Base-by-base conservation (phyloP, 1,140 invertebrate genomes). In the Orchesella cincta region DNA sequence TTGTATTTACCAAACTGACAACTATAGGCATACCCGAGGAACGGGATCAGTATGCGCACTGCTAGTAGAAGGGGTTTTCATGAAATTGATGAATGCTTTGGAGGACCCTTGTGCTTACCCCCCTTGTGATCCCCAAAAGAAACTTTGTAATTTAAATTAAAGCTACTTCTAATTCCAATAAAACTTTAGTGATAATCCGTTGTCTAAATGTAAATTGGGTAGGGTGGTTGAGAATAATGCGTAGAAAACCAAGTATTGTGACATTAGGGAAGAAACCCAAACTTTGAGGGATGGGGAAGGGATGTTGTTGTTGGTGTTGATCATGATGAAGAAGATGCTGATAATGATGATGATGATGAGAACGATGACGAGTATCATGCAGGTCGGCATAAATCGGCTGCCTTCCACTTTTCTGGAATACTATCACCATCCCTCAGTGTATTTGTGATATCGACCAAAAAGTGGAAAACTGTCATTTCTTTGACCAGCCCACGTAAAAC, bases 271-370 rank as follows among this genome's bases (percentile, higher is more conserved):
- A 46, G 18, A 46, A 46, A 46, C 39, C 39, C 39, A 46, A 46
- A 46, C 39, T 46, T 46, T 46, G 39, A 46, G 39, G 39, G 18
- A 46, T 46, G 39, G 39, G 39, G 5, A 46, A 46, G 39, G 39
- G 39, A 57, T 14, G 52, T 12, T 57, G 52, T 3, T 57, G 23
- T 57, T 57, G 52, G 52, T 57, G 52, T 57, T n/a, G 52, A 8
- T 46, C 39, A 46, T 46, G 39, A 46, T 18, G 39, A 18, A 46
- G 39, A 18, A 46, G 39, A 46, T 57, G 52, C 3, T 57, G 52
- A 57, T 26, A 57, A 57, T 57, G 52, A 57, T 57, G 52, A 57
- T 57, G 52, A 14, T 57, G 52, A 57, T 57, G 52, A 57, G 52
- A 23, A 57, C 14, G 52, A 57, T 57, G 52, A 57, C 52, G 52